These are phyloP conservation scores for Drosophila funebris DNA, from an alignment of 1,140 invertebrate genomes.

Conservation along the genomic window DNA sequence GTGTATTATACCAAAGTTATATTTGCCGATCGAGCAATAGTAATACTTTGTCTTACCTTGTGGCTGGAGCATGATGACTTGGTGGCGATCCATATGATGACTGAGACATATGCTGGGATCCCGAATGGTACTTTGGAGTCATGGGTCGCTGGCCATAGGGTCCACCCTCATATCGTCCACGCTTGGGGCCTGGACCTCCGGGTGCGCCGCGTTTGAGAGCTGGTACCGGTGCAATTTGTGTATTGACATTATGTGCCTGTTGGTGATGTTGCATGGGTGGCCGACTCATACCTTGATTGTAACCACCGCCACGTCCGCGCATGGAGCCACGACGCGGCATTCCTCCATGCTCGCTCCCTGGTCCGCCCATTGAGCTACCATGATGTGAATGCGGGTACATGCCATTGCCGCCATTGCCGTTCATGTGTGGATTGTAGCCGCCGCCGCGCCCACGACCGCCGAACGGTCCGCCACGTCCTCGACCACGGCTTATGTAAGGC, in stretches of 20 bases:
- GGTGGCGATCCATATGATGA: constrained; percentile 68
- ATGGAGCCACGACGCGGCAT: constrained; percentile 74
- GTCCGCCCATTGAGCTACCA: constrained; percentile 61
- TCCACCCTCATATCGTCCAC: constrained; percentile 78
- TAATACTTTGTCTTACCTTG: constrained; percentile 54
- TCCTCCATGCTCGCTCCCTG: constrained; percentile 59
- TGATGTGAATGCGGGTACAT: constrained; percentile 70
- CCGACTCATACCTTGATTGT: constrained; percentile 79
- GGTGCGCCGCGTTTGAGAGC: constrained; percentile 82
- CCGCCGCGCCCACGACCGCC: constrained; percentile 73
- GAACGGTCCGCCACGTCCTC: constrained; percentile 75
- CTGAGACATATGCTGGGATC: constrained; percentile 69
- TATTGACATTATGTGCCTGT: constrained; percentile 80
- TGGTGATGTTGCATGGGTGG: constrained; percentile 78
- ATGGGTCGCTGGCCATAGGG: constrained; percentile 78
- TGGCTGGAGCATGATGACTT: constrained; percentile 65
- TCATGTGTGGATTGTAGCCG: constrained; percentile 76
- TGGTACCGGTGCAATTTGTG: constrained; percentile 82
- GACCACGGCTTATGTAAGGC: constrained; percentile 61
- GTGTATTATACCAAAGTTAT: too few species aligned
- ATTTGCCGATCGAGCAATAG: too few species aligned
- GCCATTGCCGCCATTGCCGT: constrained; percentile 61
- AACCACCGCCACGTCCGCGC: constrained; percentile 75
- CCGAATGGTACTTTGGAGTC: constrained; percentile 77
- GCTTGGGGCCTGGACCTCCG: constrained; percentile 80